Evolutionary conservation across 2,888 invertebrate species (phyloP), one percentile per base, ranked within the genome.

Genomic region (Mellilla xanthometata): DNA sequence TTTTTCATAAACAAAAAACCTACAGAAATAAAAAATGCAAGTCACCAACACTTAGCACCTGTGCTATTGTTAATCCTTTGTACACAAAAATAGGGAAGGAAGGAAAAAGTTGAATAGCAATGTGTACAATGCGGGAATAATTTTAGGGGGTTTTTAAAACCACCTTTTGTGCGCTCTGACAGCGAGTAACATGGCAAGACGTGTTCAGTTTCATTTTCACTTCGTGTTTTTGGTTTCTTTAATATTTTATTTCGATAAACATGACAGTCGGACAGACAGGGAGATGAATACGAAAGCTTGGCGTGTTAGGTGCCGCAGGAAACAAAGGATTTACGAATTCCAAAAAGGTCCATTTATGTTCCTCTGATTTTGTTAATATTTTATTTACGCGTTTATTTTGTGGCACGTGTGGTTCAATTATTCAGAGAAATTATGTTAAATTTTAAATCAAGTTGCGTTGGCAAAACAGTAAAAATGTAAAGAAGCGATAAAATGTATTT

Each of bases 1-100:
- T 9, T 24, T 24, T 41, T 24, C 24, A 26, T 12, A 26, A n/a
- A n/a, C n/a, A 40, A 12, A 26, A 57, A 58, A 40, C 52, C 36
- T 53, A 58, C 42, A 54, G 68, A 74, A 71, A 69, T 65, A 70
- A 24, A 23, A 6, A 24, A 24, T 57, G 69, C 75, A 58, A 62
- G 66, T 75, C 71, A 76, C 66, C 72, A 72, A 72, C 62, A 64
- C 58, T 48, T 54, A 39, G 22, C 59, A 82, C 81, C 81, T 81
- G 79, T 74, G 69, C 77, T 73, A 81, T 81, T 82, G 81, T 84
- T 81, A 83, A 85, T 84, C 84, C 83, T 85, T 82, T 77, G 77
- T 76, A 72, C 76, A 75, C 71, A 80, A 80, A 83, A 85, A 83
- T 80, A 83, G 81, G 79, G 74, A 19, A 24, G 24, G 74, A 77